A percentile compares a stretch with the other conserved stretches of the same genome.
phyloP scores from a whole-genome alignment of 1,140 invertebrate genomes.

The Bombyx mandarina region DNA sequence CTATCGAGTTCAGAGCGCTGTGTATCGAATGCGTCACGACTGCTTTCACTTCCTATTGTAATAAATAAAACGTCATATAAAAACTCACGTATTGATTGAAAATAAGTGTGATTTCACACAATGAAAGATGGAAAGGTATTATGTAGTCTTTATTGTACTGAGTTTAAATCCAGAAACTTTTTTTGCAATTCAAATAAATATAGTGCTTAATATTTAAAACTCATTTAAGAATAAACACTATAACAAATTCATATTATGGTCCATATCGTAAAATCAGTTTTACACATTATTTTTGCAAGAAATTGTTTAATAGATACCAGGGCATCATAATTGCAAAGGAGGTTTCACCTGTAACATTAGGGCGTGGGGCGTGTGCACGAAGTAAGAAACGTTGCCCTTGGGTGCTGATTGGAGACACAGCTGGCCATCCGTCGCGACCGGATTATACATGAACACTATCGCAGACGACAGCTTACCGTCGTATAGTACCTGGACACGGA shows the following conservation, averaged over 20 bases:
- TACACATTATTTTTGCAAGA: too few species aligned
- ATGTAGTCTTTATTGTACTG: too few species aligned
- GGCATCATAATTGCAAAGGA: too few species aligned
- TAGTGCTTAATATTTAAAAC: too few species aligned
- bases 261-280: too few species aligned
- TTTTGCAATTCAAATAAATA: too few species aligned
- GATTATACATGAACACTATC: conserved; percentile 99
- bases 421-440: conserved; percentile 98
- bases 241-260: too few species aligned
- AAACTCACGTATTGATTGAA: background rate
- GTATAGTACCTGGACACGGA: conserved; percentile 87
- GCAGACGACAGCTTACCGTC: conserved; percentile 97
- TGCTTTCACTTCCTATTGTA: conserved; percentile 93
- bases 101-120: too few species aligned
- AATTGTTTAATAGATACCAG: too few species aligned
- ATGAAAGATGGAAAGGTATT: too few species aligned
- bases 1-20: conserved; percentile 98
- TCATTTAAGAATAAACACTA: too few species aligned
- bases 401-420: conserved; percentile 97
- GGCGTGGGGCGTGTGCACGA: conserved; percentile 98
- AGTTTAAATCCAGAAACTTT: too few species aligned
- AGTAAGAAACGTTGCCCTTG: conserved; percentile 96
- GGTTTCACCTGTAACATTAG: conserved; percentile 92
- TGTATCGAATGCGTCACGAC: conserved; percentile 99
- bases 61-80: conserved; percentile 7